Percentiles rank a stretch among this genome's conserved stretches.
These are phyloP conservation scores for Halichondria panicea DNA, from an alignment of 37 sponge, comb jelly and placozoan genomes.

Conservation along the genomic window DNA sequence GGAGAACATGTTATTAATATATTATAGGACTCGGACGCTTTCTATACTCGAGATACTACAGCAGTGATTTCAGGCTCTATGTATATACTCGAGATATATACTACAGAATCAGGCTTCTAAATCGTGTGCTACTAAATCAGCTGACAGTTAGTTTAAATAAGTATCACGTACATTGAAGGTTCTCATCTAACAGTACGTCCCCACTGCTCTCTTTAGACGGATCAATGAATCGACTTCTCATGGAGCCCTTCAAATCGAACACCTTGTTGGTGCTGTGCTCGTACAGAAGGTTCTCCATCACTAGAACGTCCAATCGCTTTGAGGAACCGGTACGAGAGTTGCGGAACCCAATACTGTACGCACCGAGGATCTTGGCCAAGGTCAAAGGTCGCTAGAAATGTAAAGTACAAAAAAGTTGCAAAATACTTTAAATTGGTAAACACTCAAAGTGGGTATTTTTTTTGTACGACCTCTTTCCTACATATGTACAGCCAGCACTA, in stretches of 20 bases:
- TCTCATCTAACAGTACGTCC: conserved; percentile 92
- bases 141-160: too few relatives aligned
- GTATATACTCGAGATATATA: too few relatives aligned
- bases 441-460: background rate
- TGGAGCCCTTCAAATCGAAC: conserved; percentile 96
- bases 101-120: too few relatives aligned
- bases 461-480: background rate
- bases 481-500: background rate
- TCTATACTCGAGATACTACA: too few relatives aligned
- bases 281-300: conserved; percentile 98
- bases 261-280: conserved; percentile 59
- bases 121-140: too few relatives aligned
- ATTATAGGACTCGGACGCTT: too few relatives aligned
- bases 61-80: too few relatives aligned
- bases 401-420: background rate
- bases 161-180: too few relatives aligned
- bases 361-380: conserved; percentile 95
- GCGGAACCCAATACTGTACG: conserved; percentile 84
- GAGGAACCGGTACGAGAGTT: conserved; percentile 79
- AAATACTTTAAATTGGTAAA: background rate
- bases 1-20: too few relatives aligned
- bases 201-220: conserved; percentile 61
- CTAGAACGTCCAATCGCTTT: conserved; percentile 82
- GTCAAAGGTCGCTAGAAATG: conserved; percentile 73
- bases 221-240: conserved; percentile 86